These are phyloP conservation scores for Cotesia vestalis DNA, from an alignment of 1,140 invertebrate genomes.

Conservation along the genomic window DNA sequence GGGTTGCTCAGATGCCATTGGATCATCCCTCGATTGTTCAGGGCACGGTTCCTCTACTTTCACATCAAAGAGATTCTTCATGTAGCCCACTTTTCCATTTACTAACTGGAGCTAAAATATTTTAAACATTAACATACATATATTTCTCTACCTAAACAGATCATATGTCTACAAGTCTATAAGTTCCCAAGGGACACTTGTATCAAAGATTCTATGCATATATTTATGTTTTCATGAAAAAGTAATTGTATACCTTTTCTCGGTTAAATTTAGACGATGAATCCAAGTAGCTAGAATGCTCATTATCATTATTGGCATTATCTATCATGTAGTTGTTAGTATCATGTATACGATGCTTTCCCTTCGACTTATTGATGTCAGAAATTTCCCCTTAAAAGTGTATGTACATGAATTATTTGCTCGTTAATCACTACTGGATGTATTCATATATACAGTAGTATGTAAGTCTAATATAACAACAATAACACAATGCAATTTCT, in stretches of 20 bases:
- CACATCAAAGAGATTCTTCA: constrained; percentile 69
- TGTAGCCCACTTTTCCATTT: constrained; percentile 51
- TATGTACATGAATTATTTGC: constrained; percentile 25
- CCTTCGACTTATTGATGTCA: constrained; percentile 28
- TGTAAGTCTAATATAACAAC: constrained; percentile 13
- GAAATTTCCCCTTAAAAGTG: constrained; percentile 18
- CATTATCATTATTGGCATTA: constrained; percentile 49
- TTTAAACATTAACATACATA: background rate
- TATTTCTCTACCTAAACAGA: background rate
- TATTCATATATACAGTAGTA: background rate
- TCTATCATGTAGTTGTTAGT: constrained; percentile 38
- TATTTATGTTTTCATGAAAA: background rate
- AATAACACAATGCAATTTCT: constrained; percentile 7
- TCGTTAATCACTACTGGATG: background rate
- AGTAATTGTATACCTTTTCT: constrained; percentile 45
- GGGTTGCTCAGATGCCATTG: constrained; percentile 63
- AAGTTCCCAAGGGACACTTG: no score
- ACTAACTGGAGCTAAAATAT: constrained; percentile 48
- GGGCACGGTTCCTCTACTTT: constrained; percentile 73
- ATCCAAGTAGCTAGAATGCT: constrained; percentile 47
- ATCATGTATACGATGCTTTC: constrained; percentile 29
- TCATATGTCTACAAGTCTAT: no score
- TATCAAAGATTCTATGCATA: no score
- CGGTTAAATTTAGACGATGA: constrained; percentile 41
- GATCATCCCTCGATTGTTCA: constrained; percentile 60